Evolutionary conservation across 2,797 vertebrate species (phyloP).

Genomic region (Cetoscarus ocellatus): DNA sequence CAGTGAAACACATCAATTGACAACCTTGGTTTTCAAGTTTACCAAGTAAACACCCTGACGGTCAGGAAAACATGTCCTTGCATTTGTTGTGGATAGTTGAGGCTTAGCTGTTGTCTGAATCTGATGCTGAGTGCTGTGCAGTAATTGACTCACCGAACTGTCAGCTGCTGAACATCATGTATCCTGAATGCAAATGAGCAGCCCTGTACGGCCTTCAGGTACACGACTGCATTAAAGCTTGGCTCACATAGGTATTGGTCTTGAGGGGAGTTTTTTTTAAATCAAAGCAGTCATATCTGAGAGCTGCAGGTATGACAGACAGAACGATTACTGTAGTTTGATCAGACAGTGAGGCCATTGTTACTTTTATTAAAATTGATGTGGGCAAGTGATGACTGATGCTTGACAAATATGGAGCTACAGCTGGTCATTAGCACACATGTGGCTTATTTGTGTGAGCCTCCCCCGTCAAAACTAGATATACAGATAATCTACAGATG

Average conservation of each 20-base stretch:
- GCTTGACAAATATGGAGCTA: not conserved
- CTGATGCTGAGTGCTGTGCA: constrained; percentile 1
- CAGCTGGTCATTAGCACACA: constrained; percentile 3
- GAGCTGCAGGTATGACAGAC: constrained; percentile 2
- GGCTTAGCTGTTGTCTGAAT: constrained; percentile 10
- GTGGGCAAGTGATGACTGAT: not conserved
- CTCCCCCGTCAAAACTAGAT: no score
- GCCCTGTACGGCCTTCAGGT: constrained; percentile 4
- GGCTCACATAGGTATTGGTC: constrained; percentile 1
- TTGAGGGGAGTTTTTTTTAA: not conserved
- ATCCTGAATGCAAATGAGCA: constrained; percentile 27
- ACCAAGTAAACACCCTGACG: not conserved
- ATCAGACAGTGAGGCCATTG: no score
- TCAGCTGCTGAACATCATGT: constrained; percentile 21
- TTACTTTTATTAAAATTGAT: not conserved
- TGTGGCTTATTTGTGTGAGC: constrained; percentile 9
- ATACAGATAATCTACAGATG: no score
- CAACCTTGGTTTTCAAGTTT: not conserved
- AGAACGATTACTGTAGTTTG: no score
- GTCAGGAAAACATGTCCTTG: constrained; percentile 3
- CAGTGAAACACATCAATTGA: not conserved
- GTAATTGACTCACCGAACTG: constrained; percentile 18
- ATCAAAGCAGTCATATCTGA: not conserved
- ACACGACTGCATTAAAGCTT: constrained; percentile 16
- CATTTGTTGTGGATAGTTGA: not conserved